Conservation (phyloP, 2,113 vertebrate genomes). For the Typhlomys cinereus region DNA sequence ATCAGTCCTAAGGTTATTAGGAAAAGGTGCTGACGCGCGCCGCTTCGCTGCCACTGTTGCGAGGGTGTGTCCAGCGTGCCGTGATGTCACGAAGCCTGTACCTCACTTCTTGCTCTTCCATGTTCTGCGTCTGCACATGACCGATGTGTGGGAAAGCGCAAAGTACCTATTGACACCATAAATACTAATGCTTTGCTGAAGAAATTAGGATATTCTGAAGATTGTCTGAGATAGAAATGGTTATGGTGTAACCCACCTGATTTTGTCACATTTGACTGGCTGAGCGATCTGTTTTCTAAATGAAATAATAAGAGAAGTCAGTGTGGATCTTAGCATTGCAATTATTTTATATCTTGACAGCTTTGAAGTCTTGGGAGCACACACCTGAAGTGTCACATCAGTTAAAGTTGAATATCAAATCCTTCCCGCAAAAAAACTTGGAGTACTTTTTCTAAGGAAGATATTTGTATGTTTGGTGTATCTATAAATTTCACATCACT, state of each 20-base stretch:
- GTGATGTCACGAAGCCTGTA: neutral
- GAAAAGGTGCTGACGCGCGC: neutral
- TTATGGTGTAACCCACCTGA: neutral
- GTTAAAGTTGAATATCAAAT: constrained; percentile 17
- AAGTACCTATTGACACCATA: neutral
- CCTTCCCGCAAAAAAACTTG: neutral
- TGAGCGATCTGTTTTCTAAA: neutral
- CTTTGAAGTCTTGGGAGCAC: neutral
- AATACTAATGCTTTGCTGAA: neutral
- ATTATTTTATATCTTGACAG: neutral
- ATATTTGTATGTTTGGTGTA: constrained; percentile 14
- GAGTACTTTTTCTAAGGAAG: neutral
- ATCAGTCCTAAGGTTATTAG: neutral
- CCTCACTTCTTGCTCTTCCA: neutral
- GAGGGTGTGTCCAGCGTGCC: neutral
- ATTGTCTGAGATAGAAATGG: neutral
- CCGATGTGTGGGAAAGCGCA: neutral
- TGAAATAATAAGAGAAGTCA: neutral
- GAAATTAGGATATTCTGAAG: neutral
- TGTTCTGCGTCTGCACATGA: neutral
- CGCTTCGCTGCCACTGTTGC: neutral
- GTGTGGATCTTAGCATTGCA: neutral
- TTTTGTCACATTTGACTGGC: constrained; percentile 3
- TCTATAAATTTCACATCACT: constrained; percentile 44
- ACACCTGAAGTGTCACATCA: neutral